Percentiles rank a stretch among this genome's conserved stretches.
phyloP scores from a whole-genome alignment of 2,797 vertebrate genomes.

The Todus mexicanus region DNA sequence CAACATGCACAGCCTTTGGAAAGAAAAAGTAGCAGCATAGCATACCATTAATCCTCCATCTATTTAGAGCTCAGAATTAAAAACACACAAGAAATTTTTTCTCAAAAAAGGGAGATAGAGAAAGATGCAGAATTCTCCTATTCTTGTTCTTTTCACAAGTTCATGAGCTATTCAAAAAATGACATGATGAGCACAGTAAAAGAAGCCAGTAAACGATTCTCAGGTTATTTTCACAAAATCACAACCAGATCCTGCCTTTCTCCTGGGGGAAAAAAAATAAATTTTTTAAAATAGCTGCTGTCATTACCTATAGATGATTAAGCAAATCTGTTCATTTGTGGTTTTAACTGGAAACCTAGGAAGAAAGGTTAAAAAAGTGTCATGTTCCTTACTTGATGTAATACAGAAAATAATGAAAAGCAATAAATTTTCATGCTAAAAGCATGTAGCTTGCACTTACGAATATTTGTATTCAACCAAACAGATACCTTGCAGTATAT shows the following conservation, averaged over 20 bases:
- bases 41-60: background rate
- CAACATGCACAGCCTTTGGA: background rate
- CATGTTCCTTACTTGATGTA: background rate
- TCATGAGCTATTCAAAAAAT: background rate
- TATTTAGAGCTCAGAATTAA: background rate
- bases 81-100: background rate
- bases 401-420: background rate
- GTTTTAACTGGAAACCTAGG: background rate
- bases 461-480: background rate
- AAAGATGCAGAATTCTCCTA: background rate
- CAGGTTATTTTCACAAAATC: slow-evolving; percentile 10
- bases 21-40: background rate
- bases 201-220: background rate
- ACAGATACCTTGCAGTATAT: background rate
- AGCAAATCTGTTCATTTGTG: background rate
- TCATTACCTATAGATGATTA: background rate
- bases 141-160: background rate
- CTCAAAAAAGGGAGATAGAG: background rate
- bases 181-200: background rate
- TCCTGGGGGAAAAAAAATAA: background rate
- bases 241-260: background rate
- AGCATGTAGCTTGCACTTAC: background rate
- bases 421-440: background rate
- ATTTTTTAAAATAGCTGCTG: background rate
- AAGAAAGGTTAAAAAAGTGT: background rate